These are phyloP conservation scores for Anarrhichthys ocellatus DNA, from an alignment of 2,113 vertebrate species.

Conservation along the genomic window DNA sequence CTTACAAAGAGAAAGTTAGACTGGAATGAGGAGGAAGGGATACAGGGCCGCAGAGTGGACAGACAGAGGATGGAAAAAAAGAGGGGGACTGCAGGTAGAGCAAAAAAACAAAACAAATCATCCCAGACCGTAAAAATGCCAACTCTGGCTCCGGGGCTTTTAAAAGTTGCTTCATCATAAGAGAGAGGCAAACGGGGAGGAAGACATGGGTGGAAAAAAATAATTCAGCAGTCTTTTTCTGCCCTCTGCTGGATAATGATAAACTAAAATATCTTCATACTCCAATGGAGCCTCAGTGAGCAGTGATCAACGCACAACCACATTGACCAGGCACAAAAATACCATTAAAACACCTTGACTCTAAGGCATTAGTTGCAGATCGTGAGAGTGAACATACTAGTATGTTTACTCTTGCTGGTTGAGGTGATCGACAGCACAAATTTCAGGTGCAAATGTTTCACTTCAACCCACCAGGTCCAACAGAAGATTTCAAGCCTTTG, in stretches of 20 bases:
- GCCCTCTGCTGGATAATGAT: slow-evolving; percentile 75
- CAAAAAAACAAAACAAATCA: slow-evolving; percentile 75
- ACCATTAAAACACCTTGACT: slow-evolving; percentile 15
- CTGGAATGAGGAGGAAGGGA: slow-evolving; percentile 45
- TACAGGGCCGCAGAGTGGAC: slow-evolving; percentile 28
- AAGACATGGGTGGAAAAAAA: neutral
- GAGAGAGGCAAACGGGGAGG: slow-evolving; percentile 8
- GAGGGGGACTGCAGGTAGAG: slow-evolving; percentile 42
- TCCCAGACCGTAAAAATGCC: slow-evolving; percentile 62
- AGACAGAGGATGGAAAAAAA: slow-evolving; percentile 4
- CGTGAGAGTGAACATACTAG: neutral
- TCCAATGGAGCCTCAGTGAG: neutral
- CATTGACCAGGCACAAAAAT: neutral
- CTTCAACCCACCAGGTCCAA: neutral
- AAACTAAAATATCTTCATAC: neutral
- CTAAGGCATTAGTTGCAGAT: neutral
- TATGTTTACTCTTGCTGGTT: slow-evolving; percentile 1
- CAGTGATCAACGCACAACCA: neutral
- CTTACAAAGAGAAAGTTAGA: slow-evolving; percentile 30
- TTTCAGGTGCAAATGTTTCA: slow-evolving; percentile 23
- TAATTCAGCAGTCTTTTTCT: slow-evolving; percentile 41
- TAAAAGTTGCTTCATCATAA: slow-evolving; percentile 50
- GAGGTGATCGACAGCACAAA: neutral
- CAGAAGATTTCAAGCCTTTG: neutral
- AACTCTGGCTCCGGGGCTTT: slow-evolving; percentile 45